Evolutionary conservation across 2,888 invertebrate genomes (phyloP), one percentile per base, ranked within the genome.

Genomic region (Hirudinaria manillensis): DNA sequence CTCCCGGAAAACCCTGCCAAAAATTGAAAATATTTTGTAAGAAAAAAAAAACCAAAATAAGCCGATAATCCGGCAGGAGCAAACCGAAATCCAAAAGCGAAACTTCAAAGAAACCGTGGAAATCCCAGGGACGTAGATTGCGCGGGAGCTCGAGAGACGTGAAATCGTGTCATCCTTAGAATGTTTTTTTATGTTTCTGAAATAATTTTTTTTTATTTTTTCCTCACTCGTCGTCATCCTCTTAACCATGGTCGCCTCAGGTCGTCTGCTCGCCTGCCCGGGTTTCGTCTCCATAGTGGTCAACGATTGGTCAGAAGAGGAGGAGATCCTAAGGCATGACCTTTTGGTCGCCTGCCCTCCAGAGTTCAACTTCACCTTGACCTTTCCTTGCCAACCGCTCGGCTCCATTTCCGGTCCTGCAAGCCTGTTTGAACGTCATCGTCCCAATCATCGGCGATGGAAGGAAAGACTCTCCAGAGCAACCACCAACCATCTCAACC

Each of bases 251-350:
- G 16, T 34, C 61, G 1, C 1, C 24, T 3, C 61, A 73, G 73
- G 73, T 13, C 24, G n/a, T 36, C 56, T 32, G 32, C 29, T 61
- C 34, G 34, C 3, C 2, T 73, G 73, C 32, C 73, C 73, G 24
- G 55, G 34, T 7, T 73, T 53, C 38, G 55, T 73, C 45, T 61
- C 36, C 21, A 16, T 73, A 32, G 65, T 73, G 34, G 38, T 73
- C 2, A 65, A 73, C 45, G 56, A 56, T 55, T 73, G 73, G 73
- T 3, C n/a, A 7, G 73, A 73, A 36, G 45, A 61, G 6, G 73
- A 73, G 61, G 73, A 73, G 21, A 21, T 73, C 19, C 27, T 73
- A 3, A 55, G 55, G 24, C 38, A 73, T 29, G 73, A 73, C 73
- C 34, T 73, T 65, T 36, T 73, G n/a, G 55, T 56, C 21, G n/a